Base-by-base conservation (phyloP, 1,140 invertebrate genomes). In the Achroia grisella region DNA sequence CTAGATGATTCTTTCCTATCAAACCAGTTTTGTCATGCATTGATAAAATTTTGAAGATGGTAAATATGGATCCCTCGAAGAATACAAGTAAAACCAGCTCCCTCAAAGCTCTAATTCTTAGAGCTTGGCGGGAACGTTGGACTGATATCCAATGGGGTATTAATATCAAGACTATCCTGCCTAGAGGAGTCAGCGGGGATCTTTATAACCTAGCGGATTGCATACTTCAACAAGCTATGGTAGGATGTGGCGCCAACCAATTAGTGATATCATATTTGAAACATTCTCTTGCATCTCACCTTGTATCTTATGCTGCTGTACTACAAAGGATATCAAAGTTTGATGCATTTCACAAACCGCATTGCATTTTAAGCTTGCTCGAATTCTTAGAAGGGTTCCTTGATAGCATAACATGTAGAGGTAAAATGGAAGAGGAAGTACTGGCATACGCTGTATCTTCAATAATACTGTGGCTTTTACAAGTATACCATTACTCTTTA, bases 91-190 rank as follows among this genome's bases (percentile, higher is more conserved):
- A 94, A 88, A 94, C 94, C 2, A 93, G 92, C 62, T 93, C 90
- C 32, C 86, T 96, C n/a, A 96, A 95, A 86, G 92, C 93, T 45
- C 86, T 97, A 8, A 88, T 98, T 48, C 82, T 97, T 17, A 89
- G 91, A 81, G 97, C 96, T 32, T 98, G 96, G 96, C 88, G 95
- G 62, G 96, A 98, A 87, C 88, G 96, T 42, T 98, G 96, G 96
- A 93, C 93, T 8, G 96, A 98, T 86, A 89, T 97, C 15, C 94
- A 97, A 80, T 98, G 96, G 96, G 96, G 96, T 17, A 97, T 97
- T 48, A 94, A 97, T 71, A 95, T 98, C 23, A 97, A 98, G 88
- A 94, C 93, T 13, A 93, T 94, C 55, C 74, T 96, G 51, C 94
- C 94, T 1, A 79, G 94, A 75, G 94, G 95, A 27, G 94, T 96